Evolutionary conservation across 2,113 vertebrate species (phyloP).

Genomic region (Accipiter virgatus): DNA sequence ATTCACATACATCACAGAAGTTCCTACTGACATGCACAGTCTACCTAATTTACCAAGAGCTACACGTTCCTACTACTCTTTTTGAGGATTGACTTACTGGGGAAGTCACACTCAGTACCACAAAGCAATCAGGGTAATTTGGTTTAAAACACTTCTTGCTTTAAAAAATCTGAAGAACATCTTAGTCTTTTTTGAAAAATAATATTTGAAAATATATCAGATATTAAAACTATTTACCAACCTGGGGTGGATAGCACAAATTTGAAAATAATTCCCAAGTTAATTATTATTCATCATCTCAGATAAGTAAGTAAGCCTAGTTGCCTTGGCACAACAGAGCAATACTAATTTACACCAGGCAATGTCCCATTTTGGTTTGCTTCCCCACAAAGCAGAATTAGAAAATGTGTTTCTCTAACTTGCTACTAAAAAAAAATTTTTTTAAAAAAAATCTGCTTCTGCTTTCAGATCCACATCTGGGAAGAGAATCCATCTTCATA

Average conservation of each 20-base stretch:
- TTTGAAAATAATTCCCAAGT: neutral
- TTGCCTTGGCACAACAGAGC: neutral
- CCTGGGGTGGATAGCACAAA: neutral
- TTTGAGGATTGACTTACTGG: neutral
- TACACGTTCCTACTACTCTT: neutral
- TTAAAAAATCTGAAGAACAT: neutral
- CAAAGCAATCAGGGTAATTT: neutral
- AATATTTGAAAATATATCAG: neutral
- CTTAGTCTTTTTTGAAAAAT: neutral
- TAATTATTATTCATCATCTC: too few species aligned
- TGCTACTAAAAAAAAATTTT: neutral
- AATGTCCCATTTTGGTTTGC: neutral
- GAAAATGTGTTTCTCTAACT: neutral
- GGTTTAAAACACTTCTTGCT: neutral
- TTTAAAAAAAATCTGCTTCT: neutral
- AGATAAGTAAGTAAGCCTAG: neutral
- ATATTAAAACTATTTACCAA: neutral
- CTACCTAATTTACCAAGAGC: constrained; percentile 73
- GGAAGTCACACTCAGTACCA: neutral
- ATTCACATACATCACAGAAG: constrained; percentile 81
- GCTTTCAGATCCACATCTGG: neutral
- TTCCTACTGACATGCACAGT: constrained; percentile 74
- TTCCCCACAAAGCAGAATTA: neutral
- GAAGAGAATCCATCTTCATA: neutral
- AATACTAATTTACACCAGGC: neutral